Base-by-base conservation (phyloP, 2,113 vertebrate genomes). In the Sinocyclocheilus grahami region DNA sequence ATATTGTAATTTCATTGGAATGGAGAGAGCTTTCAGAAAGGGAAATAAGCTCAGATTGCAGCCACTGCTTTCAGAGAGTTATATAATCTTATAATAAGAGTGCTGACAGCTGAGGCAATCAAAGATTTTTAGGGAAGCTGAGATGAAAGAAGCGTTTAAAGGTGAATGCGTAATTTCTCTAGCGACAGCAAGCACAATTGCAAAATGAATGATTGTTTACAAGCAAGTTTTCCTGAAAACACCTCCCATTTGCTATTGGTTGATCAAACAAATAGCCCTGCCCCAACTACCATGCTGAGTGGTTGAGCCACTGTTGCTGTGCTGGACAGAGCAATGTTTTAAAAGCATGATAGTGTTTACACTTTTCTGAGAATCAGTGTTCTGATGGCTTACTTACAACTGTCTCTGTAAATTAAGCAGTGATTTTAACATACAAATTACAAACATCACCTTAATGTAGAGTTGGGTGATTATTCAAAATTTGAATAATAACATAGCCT, bases 81-180 rank as follows among this genome's bases (percentile, higher is more conserved):
- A 51, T 14, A 14, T 20, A 39, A 72, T 72, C 33, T 39, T 39
- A 48, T 76, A 46, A 37, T 72, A 74, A 74, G 71, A 51, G 12
- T 77, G 12, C 74, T 76, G 74, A 76, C 39, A 74, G 74, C 22
- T 48, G 22, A 76, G 39, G 42, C 48, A 48, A 76, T 76, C 20
- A 24, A 9, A 76, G 4, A 48, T n/a, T 76, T 72, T 77, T 27
- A 16, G 46, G 22, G 12, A 14, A 6, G n/a, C 24, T 4, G 13
- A 77, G 39, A 76, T 51, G 3, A 51, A 51, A 33, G 37, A 72
- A 22, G 8, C 0, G 10, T 72, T 37, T 5, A 37, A 72, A 22
- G 69, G 8, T 72, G 10, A 39, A 72, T 22, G 8, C 22, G 18
- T 39, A 18, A 72, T 16, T 67, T 69, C 46, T 39, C 39, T 39